Conservation (phyloP, 2,888 invertebrate species). For the Cheilosia variabilis region DNA sequence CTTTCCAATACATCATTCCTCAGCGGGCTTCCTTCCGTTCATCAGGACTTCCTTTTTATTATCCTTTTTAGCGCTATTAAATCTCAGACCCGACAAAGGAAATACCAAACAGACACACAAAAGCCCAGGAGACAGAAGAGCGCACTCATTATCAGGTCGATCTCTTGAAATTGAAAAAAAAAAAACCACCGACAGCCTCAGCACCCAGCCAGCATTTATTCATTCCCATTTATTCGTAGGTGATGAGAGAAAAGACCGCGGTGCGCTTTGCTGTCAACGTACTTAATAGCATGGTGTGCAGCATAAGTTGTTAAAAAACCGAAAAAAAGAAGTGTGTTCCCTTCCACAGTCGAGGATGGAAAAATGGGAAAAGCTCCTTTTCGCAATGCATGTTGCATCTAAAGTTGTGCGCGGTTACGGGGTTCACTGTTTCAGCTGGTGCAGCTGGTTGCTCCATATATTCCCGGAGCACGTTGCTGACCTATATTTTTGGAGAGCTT, state of each 20-base stretch:
- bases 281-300: slow-evolving; percentile 26
- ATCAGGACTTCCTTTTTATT: slow-evolving; percentile 7
- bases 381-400: slow-evolving; percentile 66
- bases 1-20: slow-evolving; percentile 36
- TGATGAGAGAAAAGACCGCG: slow-evolving; percentile 26
- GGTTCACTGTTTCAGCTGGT: slow-evolving; percentile 59
- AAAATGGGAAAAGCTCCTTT: slow-evolving; percentile 51
- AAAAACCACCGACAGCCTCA: slow-evolving; percentile 7
- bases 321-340: slow-evolving; percentile 14
- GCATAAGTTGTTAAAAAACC: slow-evolving; percentile 24
- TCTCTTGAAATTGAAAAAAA: slow-evolving; percentile 21
- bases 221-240: slow-evolving; percentile 17
- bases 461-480: slow-evolving; percentile 81
- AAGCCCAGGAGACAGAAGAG: slow-evolving; percentile 36
- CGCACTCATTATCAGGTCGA: slow-evolving; percentile 33
- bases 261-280: slow-evolving; percentile 37
- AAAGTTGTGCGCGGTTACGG: slow-evolving; percentile 48
- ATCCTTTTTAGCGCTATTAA: slow-evolving; percentile 28
- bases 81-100: slow-evolving; percentile 52
- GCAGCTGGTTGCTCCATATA: slow-evolving; percentile 72
- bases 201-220: not conserved
- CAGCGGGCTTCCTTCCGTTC: slow-evolving; percentile 24
- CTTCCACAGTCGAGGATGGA: slow-evolving; percentile 2
- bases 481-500: slow-evolving; percentile 79
- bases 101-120: slow-evolving; percentile 35